Conservation (phyloP, 2,888 invertebrate species). For the Dynastes grantii region DNA sequence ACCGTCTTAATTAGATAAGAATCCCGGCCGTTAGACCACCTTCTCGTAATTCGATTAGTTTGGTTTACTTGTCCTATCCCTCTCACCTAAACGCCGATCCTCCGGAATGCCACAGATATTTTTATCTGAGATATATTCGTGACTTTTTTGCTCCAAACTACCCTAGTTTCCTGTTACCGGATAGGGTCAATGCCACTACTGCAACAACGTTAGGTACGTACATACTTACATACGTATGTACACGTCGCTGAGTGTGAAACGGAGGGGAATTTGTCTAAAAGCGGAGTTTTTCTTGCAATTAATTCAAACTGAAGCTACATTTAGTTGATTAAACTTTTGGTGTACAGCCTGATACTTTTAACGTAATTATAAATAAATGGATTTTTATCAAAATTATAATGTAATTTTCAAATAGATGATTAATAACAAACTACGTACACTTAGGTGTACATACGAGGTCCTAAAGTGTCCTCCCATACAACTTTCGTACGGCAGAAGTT, state of each 20-base stretch:
- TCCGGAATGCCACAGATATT: slow-evolving; percentile 58
- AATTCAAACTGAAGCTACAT: neutral
- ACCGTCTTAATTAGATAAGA: slow-evolving; percentile 46
- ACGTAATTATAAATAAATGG: no score
- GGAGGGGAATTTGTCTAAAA: neutral
- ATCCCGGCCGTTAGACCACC: slow-evolving; percentile 37
- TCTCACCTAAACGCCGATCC: slow-evolving; percentile 51
- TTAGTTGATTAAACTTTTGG: no score
- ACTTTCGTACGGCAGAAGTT: no score
- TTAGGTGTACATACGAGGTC: no score
- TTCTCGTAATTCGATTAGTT: slow-evolving; percentile 43
- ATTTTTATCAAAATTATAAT: no score
- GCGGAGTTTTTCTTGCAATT: neutral
- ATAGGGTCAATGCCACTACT: slow-evolving; percentile 24
- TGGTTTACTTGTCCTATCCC: slow-evolving; percentile 44
- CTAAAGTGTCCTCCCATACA: no score
- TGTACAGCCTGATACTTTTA: no score
- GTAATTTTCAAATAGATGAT: no score
- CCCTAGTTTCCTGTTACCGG: slow-evolving; percentile 56
- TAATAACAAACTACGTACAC: no score
- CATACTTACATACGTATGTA: no score
- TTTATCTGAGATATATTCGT: slow-evolving; percentile 55
- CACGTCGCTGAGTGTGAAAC: neutral
- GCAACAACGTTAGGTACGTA: neutral
- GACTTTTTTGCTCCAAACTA: slow-evolving; percentile 51